Base-by-base conservation (phyloP, 2,113 vertebrate species). In the Cardinalis cardinalis region DNA sequence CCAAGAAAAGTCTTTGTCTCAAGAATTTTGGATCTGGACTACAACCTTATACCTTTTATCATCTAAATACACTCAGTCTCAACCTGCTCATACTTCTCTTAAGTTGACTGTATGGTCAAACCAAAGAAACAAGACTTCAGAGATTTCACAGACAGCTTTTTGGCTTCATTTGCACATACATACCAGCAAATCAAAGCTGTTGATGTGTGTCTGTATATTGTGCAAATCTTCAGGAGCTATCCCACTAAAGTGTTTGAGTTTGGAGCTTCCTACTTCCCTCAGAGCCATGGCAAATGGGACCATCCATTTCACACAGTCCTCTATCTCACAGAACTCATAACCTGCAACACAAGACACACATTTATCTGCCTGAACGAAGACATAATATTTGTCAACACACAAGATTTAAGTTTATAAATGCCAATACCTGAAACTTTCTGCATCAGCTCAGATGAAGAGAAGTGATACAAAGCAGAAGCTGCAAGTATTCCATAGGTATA, bases 391-490 rank as follows among this genome's bases (percentile, higher is more conserved):
- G 51, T 18, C 63, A 93, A 31, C 20, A 63, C 38, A 56, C 29
- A 14, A 28, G 14, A 69, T 3, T 52, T 7, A 2, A 5, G 11
- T 53, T 53, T 51, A 20, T 34, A 82, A 85, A 56, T 10, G 31
- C 28, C 64, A 59, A 9, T 97, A 99, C 99, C 99, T 68, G 99
- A 99, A 92, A 99, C 99, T 34, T 97, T 99, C 79, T 99, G 97
- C 96, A 99, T 98, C 86, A 99, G 52, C 65, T 99, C 99, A 55
- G 98, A 87, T 3, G 98, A 99, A 4, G 99, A 99, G 96, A 99
- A 99, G 91, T 99, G 99, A 95, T 99, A 99, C 51, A 99, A 96
- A 63, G 99, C 99, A 12, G 99, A 99, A 41, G 99, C 99, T 56
- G 99, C 99, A 13, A 99, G 98, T 10, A 99, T 65, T 14, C 99